Percentiles rank a stretch among this genome's conserved stretches.
Evolutionary conservation across 2,113 vertebrate species (phyloP).

Genomic region (Laticauda laticaudata): DNA sequence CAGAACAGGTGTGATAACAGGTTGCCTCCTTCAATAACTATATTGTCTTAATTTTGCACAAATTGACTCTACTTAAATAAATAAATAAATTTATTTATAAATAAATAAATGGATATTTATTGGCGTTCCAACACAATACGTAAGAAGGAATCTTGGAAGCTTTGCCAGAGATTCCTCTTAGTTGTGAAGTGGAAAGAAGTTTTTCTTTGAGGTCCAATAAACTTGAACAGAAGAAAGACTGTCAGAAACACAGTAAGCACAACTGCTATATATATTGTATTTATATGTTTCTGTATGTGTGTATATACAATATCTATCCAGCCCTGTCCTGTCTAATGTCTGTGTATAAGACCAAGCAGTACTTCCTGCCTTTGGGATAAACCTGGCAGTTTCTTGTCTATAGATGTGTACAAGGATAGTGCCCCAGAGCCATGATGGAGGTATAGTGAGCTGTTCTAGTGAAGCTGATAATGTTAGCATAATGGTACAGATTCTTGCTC

Average conservation of each 20-base stretch:
- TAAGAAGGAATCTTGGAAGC: not conserved
- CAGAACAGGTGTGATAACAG: not conserved
- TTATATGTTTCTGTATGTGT: not conserved
- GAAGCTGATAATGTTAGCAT: not conserved
- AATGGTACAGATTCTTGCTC: not conserved
- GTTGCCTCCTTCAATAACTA: not conserved
- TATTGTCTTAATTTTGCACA: not conserved
- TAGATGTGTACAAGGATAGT: not conserved
- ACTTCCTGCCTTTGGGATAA: not conserved
- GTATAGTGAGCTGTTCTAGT: not conserved
- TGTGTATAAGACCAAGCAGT: not conserved
- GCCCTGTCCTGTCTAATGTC: not conserved
- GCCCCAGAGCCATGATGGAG: not conserved
- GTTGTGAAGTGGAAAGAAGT: not conserved
- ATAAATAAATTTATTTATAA: too few species aligned
- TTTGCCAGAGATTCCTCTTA: not conserved
- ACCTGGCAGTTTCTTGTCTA: not conserved
- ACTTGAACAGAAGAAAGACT: not conserved
- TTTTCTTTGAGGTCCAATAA: not conserved
- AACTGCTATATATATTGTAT: not conserved
- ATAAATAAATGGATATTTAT: not conserved
- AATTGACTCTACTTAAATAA: not conserved
- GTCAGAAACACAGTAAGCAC: not conserved
- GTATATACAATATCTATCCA: not conserved
- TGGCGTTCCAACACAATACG: not conserved